phyloP scores from a whole-genome alignment of 2,888 invertebrate species.

The Drosophila robusta region DNA sequence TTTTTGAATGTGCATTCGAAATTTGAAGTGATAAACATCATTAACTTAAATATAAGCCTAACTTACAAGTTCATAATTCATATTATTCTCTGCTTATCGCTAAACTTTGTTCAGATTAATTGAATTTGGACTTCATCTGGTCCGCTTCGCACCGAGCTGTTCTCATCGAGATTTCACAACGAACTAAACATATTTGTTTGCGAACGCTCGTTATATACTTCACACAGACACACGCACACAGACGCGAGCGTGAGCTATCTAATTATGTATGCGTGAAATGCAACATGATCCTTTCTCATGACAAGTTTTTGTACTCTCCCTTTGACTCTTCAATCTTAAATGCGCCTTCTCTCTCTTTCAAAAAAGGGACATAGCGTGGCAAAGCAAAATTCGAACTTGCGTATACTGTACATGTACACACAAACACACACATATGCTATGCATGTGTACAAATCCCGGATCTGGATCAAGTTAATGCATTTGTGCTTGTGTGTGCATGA shows the following conservation, averaged over 20 bases:
- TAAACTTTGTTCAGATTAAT: neutral
- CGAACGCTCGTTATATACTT: conserved; percentile 23
- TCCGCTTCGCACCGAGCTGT: neutral
- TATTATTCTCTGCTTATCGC: conserved; percentile 5
- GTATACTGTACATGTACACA: neutral
- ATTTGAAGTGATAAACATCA: neutral
- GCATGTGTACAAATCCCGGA: neutral
- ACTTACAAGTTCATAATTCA: conserved; percentile 32
- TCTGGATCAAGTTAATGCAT: neutral
- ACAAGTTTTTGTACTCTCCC: neutral
- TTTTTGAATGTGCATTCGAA: neutral
- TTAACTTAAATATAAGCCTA: neutral
- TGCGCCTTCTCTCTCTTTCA: too few species aligned
- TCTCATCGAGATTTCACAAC: conserved; percentile 18
- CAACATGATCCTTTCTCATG: neutral
- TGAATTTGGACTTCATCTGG: neutral
- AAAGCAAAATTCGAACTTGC: too few species aligned
- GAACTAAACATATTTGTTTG: conserved; percentile 12
- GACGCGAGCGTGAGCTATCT: neutral
- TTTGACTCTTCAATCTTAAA: neutral
- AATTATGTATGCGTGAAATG: neutral
- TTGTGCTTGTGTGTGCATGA: neutral
- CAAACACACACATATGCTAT: neutral
- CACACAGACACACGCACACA: conserved; percentile 8
- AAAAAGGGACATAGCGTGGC: too few species aligned